These are phyloP conservation scores for Scolanthus callimorphus DNA, from an alignment of 92 coral and sea anemone species.

Conservation along the genomic window DNA sequence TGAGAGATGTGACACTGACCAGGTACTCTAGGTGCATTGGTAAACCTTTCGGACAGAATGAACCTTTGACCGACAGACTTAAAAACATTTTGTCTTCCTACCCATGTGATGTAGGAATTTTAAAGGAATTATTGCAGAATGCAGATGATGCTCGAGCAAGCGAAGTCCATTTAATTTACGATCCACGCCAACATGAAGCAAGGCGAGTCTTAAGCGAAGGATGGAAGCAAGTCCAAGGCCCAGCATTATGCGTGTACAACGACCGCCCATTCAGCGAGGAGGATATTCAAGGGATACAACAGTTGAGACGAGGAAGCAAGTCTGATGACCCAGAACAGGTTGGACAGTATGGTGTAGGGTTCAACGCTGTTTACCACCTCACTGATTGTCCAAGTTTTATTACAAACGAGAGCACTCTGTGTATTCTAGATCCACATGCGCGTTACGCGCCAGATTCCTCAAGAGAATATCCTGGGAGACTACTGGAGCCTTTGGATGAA, in stretches of 20 bases:
- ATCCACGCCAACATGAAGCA: conserved; percentile 84
- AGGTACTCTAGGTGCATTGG: conserved; percentile 77
- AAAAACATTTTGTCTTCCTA: conserved; percentile 76
- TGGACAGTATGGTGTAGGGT: conserved; percentile 89
- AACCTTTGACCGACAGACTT: conserved; percentile 69
- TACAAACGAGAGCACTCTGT: conserved; percentile 66
- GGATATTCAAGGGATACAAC: conserved; percentile 87
- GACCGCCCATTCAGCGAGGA: conserved; percentile 70
- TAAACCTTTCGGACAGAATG: conserved; percentile 89
- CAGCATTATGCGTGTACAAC: conserved; percentile 92
- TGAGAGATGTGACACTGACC: conserved; percentile 58
- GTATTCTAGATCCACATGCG: conserved; percentile 92
- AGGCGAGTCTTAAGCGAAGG: conserved; percentile 63
- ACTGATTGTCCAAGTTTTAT: conserved; percentile 97
- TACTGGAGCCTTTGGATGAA: conserved; percentile 74
- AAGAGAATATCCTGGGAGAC: conserved; percentile 80
- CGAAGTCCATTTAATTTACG: conserved; percentile 85
- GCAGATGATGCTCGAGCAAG: conserved; percentile 96
- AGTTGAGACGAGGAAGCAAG: conserved; percentile 80
- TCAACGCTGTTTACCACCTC: conserved; percentile 90
- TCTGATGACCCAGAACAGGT: conserved; percentile 60
- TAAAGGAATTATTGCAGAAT: conserved; percentile 89
- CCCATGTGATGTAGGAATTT: conserved; percentile 90
- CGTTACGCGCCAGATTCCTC: conserved; percentile 90
- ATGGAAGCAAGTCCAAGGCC: conserved; percentile 91